Base-by-base conservation (phyloP, 2,888 invertebrate species). In the Xiphydria camelus region DNA sequence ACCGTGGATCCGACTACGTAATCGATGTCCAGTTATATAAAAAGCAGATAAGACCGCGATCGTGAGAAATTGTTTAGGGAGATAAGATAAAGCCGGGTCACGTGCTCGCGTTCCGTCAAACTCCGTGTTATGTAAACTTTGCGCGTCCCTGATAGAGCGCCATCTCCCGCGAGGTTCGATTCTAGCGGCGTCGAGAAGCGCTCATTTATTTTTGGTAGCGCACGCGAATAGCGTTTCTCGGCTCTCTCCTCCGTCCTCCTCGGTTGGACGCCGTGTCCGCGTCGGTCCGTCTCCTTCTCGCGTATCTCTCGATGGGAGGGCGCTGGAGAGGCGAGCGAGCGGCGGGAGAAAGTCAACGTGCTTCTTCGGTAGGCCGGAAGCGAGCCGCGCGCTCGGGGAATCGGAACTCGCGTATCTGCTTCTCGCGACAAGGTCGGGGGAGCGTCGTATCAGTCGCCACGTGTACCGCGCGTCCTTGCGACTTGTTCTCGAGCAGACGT, bases 111-210 rank as follows among this genome's bases (percentile, higher is more conserved):
- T 55, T 57, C 68, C 71, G 73, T 73, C 73, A 73, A 72, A 71
- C 64, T 45, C 45, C 66, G 61, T 70, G 69, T 73, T 72, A 73
- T 73, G 71, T 72, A 73, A 73, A 73, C 70, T 69, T 66, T 55
- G 62, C 60, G 59, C n/a, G 9, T 36, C 29, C n/a, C 31, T 4
- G 12, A 15, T 17, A 21, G 23, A 25, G 18, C 50, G 70, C 66
- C 72, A 67, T 63, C 47, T 52, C 7, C 20, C 25, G 18, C n/a
- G 21, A 17, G 19, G 7, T 14, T 20, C 18, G 12, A 17, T 12
- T 20, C 44, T n/a, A 14, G 6, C 18, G 29, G 19, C 18, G 35
- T 19, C 23, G 45, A 29, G 10, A 20, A 35, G 21, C 22, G 20
- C 38, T 38, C 40, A 31, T 41, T 41, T 45, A 45, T 41, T 45